Base-by-base conservation (phyloP, 2,113 vertebrate genomes). In the Empidonax alnorum region DNA sequence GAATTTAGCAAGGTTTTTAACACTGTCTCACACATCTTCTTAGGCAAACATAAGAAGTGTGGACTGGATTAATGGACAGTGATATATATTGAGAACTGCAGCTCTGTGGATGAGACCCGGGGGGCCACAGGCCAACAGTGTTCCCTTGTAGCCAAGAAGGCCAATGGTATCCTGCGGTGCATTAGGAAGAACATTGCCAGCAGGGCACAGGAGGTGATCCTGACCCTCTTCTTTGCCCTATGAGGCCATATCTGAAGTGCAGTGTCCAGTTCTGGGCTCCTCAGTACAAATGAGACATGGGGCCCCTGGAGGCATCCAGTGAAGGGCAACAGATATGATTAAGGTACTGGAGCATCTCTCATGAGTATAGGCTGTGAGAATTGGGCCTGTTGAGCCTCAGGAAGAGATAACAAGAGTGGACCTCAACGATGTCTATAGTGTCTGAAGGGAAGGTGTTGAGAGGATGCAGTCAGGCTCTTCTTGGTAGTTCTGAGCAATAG, bases 381-480 rank as follows among this genome's bases (percentile, higher is more conserved):
- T 2, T 39, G 33, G 18, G 27, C 14, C 9, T 28, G 12, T 31
- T 44, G 33, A 61, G 39, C 39, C 14, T 69, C 28, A 33, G 7
- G 33, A 67, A 22, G 22, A 12, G 69, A 2, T 1, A 41, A 7
- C 15, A 30, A 58, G 50, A 37, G 22, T 14, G 17, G 8, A 27
- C 3, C 27, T 37, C 0, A 33, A 12, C 14, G 9, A 2, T 22
- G 8, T 12, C 39, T 41, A 12, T 13, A 41, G 39, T 27, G 19
- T 2, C 3, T 44, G 33, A 9, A 46, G 3, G 61, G 33, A 87
- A 12, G 2, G 0, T n/a, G 8, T 1, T 61, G n/a, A 49, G n/a
- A 35, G 5, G 25, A 25, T 42, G 44, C 24, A 75, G 14, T 20
- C 62, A 59, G 31, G 27, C 31, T 77, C 17, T 23, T 14, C 17